phyloP scores from a whole-genome alignment of 2,888 invertebrate genomes.

The Calliopum simillimum region DNA sequence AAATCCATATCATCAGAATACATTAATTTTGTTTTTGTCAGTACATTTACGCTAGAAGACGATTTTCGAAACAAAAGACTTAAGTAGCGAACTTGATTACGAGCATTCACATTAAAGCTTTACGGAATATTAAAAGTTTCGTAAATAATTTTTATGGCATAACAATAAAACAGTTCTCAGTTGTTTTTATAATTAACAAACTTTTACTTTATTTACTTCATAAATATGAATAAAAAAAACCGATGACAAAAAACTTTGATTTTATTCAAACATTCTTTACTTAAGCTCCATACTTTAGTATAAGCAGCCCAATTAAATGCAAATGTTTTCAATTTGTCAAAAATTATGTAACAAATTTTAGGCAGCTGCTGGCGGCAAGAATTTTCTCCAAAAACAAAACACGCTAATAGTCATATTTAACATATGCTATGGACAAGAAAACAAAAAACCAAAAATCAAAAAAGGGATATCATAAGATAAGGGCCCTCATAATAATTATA shows the following conservation, averaged over 20 bases:
- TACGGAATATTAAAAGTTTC: no score
- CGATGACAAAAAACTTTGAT: no score
- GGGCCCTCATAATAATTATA: conserved; percentile 32
- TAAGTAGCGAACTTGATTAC: conserved; percentile 25
- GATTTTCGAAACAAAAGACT: conserved; percentile 12
- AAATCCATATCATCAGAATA: conserved; percentile 63
- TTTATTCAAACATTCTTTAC: no score
- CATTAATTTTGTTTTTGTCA: conserved; percentile 54
- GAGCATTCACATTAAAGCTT: no score
- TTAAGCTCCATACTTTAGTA: no score
- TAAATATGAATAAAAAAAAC: no score
- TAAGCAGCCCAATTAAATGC: not conserved
- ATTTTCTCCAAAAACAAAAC: not conserved
- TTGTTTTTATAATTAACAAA: no score
- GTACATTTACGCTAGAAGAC: not conserved
- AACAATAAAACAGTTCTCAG: no score
- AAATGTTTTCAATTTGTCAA: conserved; percentile 15
- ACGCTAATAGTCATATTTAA: not conserved
- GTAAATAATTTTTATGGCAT: no score
- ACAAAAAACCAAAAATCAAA: not conserved
- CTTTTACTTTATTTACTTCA: no score
- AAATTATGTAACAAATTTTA: not conserved
- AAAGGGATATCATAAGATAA: conserved; percentile 8
- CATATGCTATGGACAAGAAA: not conserved
- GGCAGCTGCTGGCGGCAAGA: conserved; percentile 1